Conservation (phyloP, 2,888 invertebrate genomes). For the Iphiclides podalirius region DNA sequence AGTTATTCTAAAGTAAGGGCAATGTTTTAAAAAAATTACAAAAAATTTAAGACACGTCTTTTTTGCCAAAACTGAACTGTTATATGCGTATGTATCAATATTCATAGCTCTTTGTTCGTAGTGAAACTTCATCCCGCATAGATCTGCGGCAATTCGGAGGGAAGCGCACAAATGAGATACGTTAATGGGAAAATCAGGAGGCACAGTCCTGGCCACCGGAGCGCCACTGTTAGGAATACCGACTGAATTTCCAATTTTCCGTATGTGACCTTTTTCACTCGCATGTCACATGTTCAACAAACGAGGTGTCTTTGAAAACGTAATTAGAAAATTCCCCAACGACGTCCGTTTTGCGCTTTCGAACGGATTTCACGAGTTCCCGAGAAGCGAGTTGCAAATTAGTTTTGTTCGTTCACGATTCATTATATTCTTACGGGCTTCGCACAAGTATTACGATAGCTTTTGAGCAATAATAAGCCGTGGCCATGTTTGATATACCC, state of each 20-base stretch:
- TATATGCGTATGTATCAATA: too few species aligned
- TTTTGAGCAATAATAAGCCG: conserved; percentile 4
- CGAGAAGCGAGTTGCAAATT: conserved; percentile 53
- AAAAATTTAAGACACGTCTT: too few species aligned
- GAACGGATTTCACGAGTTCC: conserved; percentile 48
- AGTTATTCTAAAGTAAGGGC: too few species aligned
- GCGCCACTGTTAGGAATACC: conserved; percentile 29
- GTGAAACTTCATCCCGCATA: too few species aligned
- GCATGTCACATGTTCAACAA: conserved; percentile 73
- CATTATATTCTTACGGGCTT: conserved; percentile 25
- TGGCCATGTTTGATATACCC: conserved; percentile 4
- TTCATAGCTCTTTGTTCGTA: too few species aligned
- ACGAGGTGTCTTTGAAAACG: conserved; percentile 79
- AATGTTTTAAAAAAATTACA: too few species aligned
- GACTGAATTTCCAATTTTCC: conserved; percentile 65
- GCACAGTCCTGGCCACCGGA: conserved; percentile 46
- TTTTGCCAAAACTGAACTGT: too few species aligned
- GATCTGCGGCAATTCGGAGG: conserved; percentile 30
- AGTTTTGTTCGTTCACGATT: conserved; percentile 55
- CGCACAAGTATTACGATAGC: conserved; percentile 17
- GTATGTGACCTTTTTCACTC: conserved; percentile 74
- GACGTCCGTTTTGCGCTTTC: conserved; percentile 55
- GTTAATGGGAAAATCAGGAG: conserved; percentile 60
- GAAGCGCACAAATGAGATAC: conserved; percentile 52
- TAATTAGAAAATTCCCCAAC: conserved; percentile 79